phyloP scores from a whole-genome alignment of 2,888 invertebrate genomes.

The Polydrusus pterygomalis region DNA sequence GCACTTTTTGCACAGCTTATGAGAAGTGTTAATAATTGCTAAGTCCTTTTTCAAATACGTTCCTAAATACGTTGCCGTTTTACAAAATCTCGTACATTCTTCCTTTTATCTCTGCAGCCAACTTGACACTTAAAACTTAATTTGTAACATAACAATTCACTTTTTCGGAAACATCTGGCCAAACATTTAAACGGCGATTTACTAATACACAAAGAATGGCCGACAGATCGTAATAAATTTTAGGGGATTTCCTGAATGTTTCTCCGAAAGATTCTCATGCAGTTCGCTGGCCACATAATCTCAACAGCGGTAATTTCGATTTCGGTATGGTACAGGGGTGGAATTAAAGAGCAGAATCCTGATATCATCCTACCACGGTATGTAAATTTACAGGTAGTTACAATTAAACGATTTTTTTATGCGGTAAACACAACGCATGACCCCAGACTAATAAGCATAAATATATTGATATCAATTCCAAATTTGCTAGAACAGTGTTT shows the following conservation, averaged over 20 bases:
- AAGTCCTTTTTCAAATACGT: too few species aligned
- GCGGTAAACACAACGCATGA: too few species aligned
- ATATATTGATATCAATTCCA: too few species aligned
- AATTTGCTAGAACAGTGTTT: too few species aligned
- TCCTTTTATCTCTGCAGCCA: not conserved
- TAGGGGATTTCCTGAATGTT: conserved; percentile 58
- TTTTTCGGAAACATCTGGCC: conserved; percentile 25
- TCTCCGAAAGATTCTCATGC: conserved; percentile 53
- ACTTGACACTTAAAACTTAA: conserved; percentile 23
- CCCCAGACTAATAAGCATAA: too few species aligned
- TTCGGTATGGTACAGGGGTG: conserved; percentile 8
- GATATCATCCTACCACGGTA: too few species aligned
- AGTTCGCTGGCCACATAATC: conserved; percentile 57
- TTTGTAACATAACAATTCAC: conserved; percentile 16
- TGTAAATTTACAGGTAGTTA: too few species aligned
- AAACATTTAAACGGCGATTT: conserved; percentile 60
- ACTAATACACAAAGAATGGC: conserved; percentile 59
- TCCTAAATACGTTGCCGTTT: not conserved
- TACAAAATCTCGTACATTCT: not conserved
- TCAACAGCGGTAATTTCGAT: conserved; percentile 31
- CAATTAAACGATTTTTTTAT: too few species aligned
- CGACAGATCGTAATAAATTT: conserved; percentile 57
- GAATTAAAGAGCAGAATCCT: too few species aligned
- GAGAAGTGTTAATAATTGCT: too few species aligned
- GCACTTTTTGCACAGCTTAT: too few species aligned